These are phyloP conservation scores for Creontiades dilutus DNA, from an alignment of 2,888 invertebrate genomes.

Conservation along the genomic window DNA sequence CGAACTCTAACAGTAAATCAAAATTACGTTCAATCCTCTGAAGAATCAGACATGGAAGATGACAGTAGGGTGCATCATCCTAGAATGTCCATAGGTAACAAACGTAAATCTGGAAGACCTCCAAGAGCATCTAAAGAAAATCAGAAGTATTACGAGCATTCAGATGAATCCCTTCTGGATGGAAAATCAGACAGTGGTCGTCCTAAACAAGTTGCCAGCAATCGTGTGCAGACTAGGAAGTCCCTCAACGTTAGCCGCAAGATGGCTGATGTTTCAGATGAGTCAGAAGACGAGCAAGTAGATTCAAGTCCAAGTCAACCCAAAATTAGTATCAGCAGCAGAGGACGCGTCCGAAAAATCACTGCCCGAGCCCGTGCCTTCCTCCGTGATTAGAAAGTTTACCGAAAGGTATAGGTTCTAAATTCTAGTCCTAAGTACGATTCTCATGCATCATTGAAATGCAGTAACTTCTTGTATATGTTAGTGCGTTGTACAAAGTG, in stretches of 20 bases:
- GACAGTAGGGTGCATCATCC: not conserved
- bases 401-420: not conserved
- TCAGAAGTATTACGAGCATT: slow-evolving; percentile 41
- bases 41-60: slow-evolving; percentile 8
- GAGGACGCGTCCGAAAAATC: slow-evolving; percentile 90
- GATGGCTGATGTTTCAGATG: slow-evolving; percentile 74
- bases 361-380: slow-evolving; percentile 87
- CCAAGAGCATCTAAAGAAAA: slow-evolving; percentile 28
- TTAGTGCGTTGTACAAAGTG: slow-evolving; percentile 51
- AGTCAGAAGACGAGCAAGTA: not conserved
- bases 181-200: not conserved
- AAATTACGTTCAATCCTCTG: slow-evolving; percentile 19
- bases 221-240: slow-evolving; percentile 75
- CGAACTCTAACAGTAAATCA: not conserved
- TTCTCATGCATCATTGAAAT: not conserved
- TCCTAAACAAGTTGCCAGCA: slow-evolving; percentile 72
- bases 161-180: slow-evolving; percentile 25
- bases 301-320: slow-evolving; percentile 22
- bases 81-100: not conserved
- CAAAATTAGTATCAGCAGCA: slow-evolving; percentile 80
- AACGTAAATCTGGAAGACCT: slow-evolving; percentile 24
- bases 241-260: slow-evolving; percentile 77
- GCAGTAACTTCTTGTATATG: not conserved
- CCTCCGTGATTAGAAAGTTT: slow-evolving; percentile 72
- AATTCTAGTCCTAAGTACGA: slow-evolving; percentile 59